Evolutionary conservation across 2,888 invertebrate species (phyloP), one percentile per base, ranked within the genome.

Genomic region (Drosophila austrosaltans): DNA sequence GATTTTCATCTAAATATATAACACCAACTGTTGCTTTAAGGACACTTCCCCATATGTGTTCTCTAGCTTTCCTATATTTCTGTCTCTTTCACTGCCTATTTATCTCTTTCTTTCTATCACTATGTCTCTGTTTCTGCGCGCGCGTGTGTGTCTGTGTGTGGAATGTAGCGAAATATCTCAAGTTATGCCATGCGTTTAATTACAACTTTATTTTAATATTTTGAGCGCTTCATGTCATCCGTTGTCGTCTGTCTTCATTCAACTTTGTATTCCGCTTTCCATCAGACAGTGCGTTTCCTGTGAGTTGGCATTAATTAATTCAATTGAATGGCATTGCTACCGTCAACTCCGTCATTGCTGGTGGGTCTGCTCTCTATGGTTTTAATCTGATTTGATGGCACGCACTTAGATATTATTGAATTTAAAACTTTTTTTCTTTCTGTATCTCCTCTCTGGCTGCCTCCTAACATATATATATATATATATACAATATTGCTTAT

Each of bases 201-300:
- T 84, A 84, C 87, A 85, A 81, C 79, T 88, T 85, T 79, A 86
- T 86, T 85, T 86, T 79, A 82, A 82, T 87, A 82, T 86, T 82
- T 78, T 79, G 68, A 72, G 73, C 77, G 67, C 57, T 20, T 57
- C 61, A 70, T 82, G 79, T 74, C 75, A 76, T 63, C 42, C 30
- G 61, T 62, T 62, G 44, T 64, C 28, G 56, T 60, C 54, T 25
- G 66, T 36, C 36, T 36, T 36, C 36, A 36, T 40, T 42, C 42
- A 36, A 8, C 10, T 36, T 36, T 36, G 36, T 71, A 63, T 48
- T 62, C 54, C 62, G 53, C 28, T 56, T 44, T 20, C 54, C 8
- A 22, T 6, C 22, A 39, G 39, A 36, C 57, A 22, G 8, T 39
- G 22, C 39, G 57, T 53, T 63, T 58, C 36, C 75, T 71, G 62